Percentiles rank a stretch among this genome's conserved stretches.
phyloP scores from a whole-genome alignment of 2,888 invertebrate species.

The Leucophora obtusa region DNA sequence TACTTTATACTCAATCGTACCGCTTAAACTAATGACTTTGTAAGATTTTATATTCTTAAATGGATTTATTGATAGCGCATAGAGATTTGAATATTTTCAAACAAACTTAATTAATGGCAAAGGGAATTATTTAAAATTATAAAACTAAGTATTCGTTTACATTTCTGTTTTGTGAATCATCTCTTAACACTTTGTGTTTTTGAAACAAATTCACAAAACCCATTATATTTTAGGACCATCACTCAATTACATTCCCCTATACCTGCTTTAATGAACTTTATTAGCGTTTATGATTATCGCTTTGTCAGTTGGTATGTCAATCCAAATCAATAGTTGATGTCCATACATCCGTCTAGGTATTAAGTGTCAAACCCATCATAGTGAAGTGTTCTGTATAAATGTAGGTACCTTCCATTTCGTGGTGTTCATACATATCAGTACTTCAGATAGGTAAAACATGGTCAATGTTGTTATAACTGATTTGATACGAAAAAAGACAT shows the following conservation, averaged over 20 bases:
- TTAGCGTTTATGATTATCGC: slow-evolving; percentile 34
- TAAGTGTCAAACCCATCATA: slow-evolving; percentile 25
- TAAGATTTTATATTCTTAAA: slow-evolving; percentile 13
- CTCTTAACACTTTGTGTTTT: neutral
- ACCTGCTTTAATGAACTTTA: slow-evolving; percentile 33
- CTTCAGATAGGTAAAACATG: neutral
- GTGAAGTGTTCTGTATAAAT: neutral
- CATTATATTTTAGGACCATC: slow-evolving; percentile 12
- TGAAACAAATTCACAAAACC: slow-evolving; percentile 20
- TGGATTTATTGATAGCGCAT: slow-evolving; percentile 40
- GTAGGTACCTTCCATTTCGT: neutral
- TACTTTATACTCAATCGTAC: slow-evolving; percentile 24
- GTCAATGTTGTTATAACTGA: neutral
- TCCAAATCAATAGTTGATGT: slow-evolving; percentile 26
- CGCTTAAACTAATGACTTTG: neutral
- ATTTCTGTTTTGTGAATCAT: neutral
- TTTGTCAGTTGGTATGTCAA: slow-evolving; percentile 31
- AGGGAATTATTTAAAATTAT: neutral
- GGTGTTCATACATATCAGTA: neutral
- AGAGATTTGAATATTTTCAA: neutral
- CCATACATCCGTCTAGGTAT: slow-evolving; percentile 42
- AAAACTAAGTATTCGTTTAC: slow-evolving; percentile 1
- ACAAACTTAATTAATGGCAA: neutral
- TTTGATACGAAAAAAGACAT: neutral
- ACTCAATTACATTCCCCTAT: neutral